A percentile compares a stretch with the other conserved stretches of the same genome.
These are phyloP conservation scores for Periplaneta americana DNA, from an alignment of 1,140 invertebrate species.

Conservation along the genomic window DNA sequence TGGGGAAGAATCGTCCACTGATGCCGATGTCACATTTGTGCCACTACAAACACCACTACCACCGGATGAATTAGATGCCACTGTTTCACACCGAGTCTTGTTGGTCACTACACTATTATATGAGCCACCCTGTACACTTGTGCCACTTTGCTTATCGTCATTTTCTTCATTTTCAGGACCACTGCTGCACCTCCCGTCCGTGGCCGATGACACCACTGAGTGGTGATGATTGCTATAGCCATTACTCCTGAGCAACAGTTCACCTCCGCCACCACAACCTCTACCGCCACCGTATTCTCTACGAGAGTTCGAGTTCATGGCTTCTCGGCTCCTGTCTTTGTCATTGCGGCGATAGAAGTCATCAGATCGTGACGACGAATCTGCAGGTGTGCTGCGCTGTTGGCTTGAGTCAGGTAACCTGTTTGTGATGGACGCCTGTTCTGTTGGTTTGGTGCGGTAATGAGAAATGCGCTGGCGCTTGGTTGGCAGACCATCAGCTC, in stretches of 20 bases:
- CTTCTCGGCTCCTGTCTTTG: constrained; percentile 16
- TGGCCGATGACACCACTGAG: neutral
- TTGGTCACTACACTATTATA: neutral
- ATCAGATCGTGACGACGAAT: neutral
- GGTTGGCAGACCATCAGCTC: constrained; percentile 54
- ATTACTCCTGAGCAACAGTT: neutral
- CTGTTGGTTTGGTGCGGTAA: constrained; percentile 47
- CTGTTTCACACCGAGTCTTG: neutral
- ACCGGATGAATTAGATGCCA: neutral
- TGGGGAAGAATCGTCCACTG: neutral
- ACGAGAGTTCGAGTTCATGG: constrained; percentile 32
- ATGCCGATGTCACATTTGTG: neutral
- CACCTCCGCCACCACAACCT: neutral
- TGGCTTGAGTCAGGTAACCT: neutral
- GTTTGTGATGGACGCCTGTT: neutral
- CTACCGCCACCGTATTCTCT: constrained; percentile 24
- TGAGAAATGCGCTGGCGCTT: constrained; percentile 81
- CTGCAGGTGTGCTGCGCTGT: neutral
- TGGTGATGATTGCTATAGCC: neutral
- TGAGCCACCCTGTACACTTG: neutral
- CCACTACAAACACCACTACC: neutral
- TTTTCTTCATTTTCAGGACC: neutral
- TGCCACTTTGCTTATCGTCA: neutral
- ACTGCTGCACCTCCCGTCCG: neutral
- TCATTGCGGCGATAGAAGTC: neutral